Conservation (phyloP, 2,113 vertebrate genomes). For the Trematomus loennbergii region DNA sequence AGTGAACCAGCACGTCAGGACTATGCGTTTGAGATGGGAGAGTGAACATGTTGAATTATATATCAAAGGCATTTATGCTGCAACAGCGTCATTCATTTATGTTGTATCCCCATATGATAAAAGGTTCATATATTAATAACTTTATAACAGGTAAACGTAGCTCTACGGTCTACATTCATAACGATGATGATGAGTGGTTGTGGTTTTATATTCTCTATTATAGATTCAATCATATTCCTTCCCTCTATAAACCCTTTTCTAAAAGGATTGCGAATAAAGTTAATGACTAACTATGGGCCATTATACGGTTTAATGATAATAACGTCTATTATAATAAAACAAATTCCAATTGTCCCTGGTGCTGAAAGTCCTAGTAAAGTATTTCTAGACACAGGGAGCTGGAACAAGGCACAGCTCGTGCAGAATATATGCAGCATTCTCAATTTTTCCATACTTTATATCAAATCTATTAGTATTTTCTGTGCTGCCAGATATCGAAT, state of each 20-base stretch:
- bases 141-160: constrained; percentile 19
- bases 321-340: constrained; percentile 22
- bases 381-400: not conserved
- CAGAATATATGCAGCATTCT: not conserved
- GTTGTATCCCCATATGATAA: not conserved
- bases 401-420: not conserved
- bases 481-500: not conserved
- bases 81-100: constrained; percentile 6
- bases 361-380: constrained; percentile 8
- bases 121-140: not conserved
- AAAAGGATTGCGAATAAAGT: constrained; percentile 27
- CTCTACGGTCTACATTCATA: not conserved
- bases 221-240: constrained; percentile 28
- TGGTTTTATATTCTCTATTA: constrained; percentile 26
- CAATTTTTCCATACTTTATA: not conserved
- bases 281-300: constrained; percentile 21
- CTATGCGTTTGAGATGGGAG: constrained; percentile 20
- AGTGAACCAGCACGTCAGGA: not conserved
- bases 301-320: constrained; percentile 42
- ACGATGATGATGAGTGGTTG: constrained; percentile 5
- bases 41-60: constrained; percentile 29
- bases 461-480: not conserved
- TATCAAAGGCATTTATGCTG: not conserved
- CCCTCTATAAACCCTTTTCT: constrained; percentile 14
- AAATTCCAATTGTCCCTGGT: not conserved